phyloP scores from a whole-genome alignment of 2,888 invertebrate genomes.

The Sarcophaga variegata region DNA sequence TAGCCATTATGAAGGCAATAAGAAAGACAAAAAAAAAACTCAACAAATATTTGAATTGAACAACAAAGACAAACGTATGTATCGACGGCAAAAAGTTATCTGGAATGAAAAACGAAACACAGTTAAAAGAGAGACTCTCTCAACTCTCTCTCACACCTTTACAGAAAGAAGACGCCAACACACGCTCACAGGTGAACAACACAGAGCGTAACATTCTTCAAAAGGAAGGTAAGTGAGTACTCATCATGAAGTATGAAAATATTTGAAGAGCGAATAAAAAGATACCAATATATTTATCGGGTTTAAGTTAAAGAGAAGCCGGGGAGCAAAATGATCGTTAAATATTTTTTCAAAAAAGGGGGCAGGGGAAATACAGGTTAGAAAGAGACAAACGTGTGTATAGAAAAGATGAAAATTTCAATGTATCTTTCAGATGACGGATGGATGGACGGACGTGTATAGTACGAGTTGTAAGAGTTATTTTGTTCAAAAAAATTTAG shows the following conservation, averaged over 20 bases:
- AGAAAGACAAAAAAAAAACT: neutral
- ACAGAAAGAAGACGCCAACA: slow-evolving; percentile 44
- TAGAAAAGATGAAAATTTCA: slow-evolving; percentile 29
- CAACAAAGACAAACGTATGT: slow-evolving; percentile 52
- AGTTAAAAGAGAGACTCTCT: slow-evolving; percentile 24
- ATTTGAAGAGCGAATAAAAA: neutral
- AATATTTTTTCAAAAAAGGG: neutral
- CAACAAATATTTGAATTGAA: slow-evolving; percentile 38
- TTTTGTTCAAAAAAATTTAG: slow-evolving; percentile 34
- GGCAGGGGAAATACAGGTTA: neutral
- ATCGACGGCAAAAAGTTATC: neutral
- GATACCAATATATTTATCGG: neutral
- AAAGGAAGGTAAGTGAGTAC: too few relatives aligned
- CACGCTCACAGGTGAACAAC: slow-evolving; percentile 27
- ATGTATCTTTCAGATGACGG: slow-evolving; percentile 28
- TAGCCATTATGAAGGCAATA: neutral
- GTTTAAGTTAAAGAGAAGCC: neutral
- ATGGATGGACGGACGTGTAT: neutral
- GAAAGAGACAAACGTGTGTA: slow-evolving; percentile 43
- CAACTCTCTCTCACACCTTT: neutral
- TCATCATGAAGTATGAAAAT: too few relatives aligned
- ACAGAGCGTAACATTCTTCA: neutral
- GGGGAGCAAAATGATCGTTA: slow-evolving; percentile 51
- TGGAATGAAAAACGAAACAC: neutral
- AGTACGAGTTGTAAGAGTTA: neutral